Conservation (phyloP, 2,888 invertebrate species). For the Escarpia spicata region DNA sequence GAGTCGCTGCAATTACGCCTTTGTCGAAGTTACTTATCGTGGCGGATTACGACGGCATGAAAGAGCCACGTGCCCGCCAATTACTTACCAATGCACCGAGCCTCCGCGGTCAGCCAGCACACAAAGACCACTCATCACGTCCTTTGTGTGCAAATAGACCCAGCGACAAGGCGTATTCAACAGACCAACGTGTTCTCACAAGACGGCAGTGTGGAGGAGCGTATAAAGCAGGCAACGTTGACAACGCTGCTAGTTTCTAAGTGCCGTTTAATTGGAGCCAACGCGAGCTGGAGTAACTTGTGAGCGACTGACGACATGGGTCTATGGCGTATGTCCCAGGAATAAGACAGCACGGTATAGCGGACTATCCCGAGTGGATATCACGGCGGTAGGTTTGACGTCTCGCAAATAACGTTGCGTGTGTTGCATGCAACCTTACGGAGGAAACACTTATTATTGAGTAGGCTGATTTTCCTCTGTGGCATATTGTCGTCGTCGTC, state of each 20-base stretch:
- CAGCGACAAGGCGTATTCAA: not conserved
- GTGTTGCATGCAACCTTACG: not conserved
- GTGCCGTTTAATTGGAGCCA: not conserved
- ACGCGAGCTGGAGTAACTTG: not conserved
- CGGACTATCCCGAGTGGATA: not conserved
- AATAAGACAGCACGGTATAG: not conserved
- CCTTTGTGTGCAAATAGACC: not conserved
- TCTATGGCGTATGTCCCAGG: not conserved
- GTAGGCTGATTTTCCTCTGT: no score
- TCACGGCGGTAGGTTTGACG: not conserved
- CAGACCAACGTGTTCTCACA: not conserved
- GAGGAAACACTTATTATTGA: not conserved
- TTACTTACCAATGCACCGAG: not conserved
- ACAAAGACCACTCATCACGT: not conserved
- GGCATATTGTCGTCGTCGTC: no score
- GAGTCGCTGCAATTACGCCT: not conserved
- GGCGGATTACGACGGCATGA: not conserved
- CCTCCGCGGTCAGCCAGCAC: not conserved
- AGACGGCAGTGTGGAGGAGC: not conserved
- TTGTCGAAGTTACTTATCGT: slow-evolving; percentile 1
- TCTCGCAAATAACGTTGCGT: not conserved
- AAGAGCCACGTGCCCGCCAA: not conserved
- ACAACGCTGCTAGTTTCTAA: not conserved
- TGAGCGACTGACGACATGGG: not conserved
- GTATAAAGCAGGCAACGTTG: no score